phyloP scores from a whole-genome alignment of 2,888 invertebrate species.

The Polydrusus tereticollis region DNA sequence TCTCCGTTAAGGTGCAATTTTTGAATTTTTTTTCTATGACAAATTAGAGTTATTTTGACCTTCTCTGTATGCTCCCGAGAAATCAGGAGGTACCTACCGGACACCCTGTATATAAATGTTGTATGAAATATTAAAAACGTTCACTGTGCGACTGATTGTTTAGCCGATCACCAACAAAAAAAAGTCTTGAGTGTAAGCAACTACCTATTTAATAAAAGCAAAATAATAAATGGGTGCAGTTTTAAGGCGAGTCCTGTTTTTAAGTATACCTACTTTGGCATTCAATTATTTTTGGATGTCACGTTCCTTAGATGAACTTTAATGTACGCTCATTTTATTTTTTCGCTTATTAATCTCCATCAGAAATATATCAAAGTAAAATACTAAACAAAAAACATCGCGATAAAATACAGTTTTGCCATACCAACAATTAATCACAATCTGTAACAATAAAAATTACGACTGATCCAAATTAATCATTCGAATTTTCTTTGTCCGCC shows the following conservation, averaged over 20 bases:
- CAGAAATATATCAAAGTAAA: background rate
- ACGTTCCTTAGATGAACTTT: background rate
- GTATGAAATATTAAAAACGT: no score
- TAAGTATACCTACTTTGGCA: no score
- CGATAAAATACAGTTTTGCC: conserved; percentile 11
- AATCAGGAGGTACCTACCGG: no score
- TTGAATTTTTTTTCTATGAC: no score
- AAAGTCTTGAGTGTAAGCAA: no score
- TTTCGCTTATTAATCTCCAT: conserved; percentile 4
- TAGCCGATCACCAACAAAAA: no score
- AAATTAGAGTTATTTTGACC: no score
- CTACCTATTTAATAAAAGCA: no score
- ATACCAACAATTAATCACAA: conserved; percentile 22
- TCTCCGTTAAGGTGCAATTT: no score
- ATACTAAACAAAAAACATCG: conserved; percentile 6
- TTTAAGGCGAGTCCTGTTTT: background rate
- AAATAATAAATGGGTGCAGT: background rate
- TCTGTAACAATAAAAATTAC: conserved; percentile 27
- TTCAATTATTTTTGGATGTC: background rate
- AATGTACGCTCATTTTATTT: background rate
- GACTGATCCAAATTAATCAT: conserved; percentile 29
- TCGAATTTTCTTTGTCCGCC: conserved; percentile 29
- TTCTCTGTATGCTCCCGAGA: no score
- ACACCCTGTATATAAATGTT: no score
- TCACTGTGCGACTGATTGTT: no score